Conservation (phyloP, 2,888 invertebrate species). For the Iselma pallidipennis region DNA sequence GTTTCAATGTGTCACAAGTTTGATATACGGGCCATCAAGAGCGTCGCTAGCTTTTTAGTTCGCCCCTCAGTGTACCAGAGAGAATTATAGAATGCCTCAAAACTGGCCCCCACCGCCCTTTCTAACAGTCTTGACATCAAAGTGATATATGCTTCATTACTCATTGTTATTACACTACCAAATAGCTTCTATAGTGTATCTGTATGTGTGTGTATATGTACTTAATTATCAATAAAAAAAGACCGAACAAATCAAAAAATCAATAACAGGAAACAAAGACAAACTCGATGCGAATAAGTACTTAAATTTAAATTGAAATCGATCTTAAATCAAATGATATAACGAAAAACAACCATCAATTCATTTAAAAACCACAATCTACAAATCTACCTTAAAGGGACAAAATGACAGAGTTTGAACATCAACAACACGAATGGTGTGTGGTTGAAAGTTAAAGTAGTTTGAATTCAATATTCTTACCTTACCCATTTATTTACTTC, state of each 20-base stretch:
- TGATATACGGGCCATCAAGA: conserved; percentile 55
- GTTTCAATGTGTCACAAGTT: conserved; percentile 54
- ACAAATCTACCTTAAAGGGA: background rate
- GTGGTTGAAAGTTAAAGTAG: conserved; percentile 2
- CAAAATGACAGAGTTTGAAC: background rate
- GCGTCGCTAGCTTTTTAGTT: conserved; percentile 48
- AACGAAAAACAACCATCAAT: background rate
- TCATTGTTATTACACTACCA: conserved; percentile 40
- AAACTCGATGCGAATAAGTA: background rate
- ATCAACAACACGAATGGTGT: background rate
- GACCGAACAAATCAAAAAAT: no score
- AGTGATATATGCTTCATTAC: conserved; percentile 51
- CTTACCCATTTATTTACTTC: background rate
- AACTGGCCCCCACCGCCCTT: conserved; percentile 30
- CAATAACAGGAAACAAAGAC: background rate
- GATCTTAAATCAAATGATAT: background rate
- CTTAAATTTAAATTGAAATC: background rate
- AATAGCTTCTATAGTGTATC: conserved; percentile 21
- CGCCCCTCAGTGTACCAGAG: conserved; percentile 27
- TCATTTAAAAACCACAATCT: background rate
- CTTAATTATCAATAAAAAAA: background rate
- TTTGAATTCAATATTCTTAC: conserved; percentile 2
- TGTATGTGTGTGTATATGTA: background rate
- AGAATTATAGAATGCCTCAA: conserved; percentile 14
- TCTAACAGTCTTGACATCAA: conserved; percentile 32